Evolutionary conservation across 2,113 vertebrate genomes (phyloP).

Genomic region (Candoia aspera): DNA sequence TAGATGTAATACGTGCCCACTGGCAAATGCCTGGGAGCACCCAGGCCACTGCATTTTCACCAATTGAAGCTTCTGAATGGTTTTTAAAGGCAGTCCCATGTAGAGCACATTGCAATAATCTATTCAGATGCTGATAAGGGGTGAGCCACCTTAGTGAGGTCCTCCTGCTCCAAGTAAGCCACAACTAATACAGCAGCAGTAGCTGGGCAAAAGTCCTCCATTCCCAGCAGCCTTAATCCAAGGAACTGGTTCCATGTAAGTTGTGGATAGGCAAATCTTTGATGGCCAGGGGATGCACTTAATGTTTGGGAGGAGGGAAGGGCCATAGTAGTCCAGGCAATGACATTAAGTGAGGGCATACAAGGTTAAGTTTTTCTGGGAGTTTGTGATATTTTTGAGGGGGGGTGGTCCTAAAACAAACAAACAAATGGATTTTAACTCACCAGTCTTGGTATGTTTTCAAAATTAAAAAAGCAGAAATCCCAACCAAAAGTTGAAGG

Average conservation of each 20-base stretch:
- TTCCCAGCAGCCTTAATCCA: not conserved
- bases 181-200: not conserved
- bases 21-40: not conserved
- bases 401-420: too few species aligned
- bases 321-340: not conserved
- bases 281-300: not conserved
- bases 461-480: too few species aligned
- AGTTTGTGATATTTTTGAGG: too few species aligned
- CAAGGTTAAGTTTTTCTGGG: not conserved
- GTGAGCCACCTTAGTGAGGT: not conserved
- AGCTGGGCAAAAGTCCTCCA: not conserved
- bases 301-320: not conserved
- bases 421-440: too few species aligned
- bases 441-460: too few species aligned
- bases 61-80: not conserved
- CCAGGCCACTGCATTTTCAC: not conserved
- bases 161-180: not conserved
- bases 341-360: not conserved
- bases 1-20: not conserved
- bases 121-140: not conserved
- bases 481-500: too few species aligned
- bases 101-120: not conserved
- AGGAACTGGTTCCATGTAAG: not conserved
- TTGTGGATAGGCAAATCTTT: not conserved
- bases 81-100: not conserved